These are phyloP conservation scores for Chaetops frenatus DNA, from an alignment of 2,113 vertebrate genomes.

Conservation along the genomic window DNA sequence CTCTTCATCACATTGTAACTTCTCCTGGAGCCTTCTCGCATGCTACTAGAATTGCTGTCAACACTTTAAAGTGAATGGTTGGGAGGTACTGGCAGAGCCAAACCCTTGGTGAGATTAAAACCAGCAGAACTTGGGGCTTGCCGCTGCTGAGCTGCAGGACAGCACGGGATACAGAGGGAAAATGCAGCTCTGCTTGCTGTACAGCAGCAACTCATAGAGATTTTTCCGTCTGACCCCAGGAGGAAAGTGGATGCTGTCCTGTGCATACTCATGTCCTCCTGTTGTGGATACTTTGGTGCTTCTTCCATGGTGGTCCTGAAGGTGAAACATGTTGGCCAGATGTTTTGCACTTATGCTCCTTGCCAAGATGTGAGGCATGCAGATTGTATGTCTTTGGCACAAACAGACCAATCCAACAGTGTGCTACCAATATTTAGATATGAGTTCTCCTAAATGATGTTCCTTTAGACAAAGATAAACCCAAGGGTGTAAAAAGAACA, in stretches of 20 bases:
- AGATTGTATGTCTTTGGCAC: neutral
- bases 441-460: neutral
- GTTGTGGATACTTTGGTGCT: neutral
- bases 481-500: fast-evolving
- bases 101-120: neutral
- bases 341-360: neutral
- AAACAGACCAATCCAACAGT: neutral
- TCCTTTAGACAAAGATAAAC: neutral
- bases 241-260: neutral
- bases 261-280: fast-evolving
- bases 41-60: neutral
- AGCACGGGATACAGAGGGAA: fast-evolving
- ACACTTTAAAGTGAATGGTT: neutral
- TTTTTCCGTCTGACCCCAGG: neutral
- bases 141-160: neutral
- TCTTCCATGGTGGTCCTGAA: neutral
- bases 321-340: neutral
- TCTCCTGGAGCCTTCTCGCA: neutral
- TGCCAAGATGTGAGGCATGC: neutral
- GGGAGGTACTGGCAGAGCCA: neutral
- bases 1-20: neutral
- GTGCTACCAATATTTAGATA: neutral
- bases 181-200: neutral
- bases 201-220: neutral
- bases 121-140: neutral